Evolutionary conservation across 1,140 invertebrate genomes (phyloP), one percentile per base, ranked within the genome.

Genomic region (Adoxophyes honmai): DNA sequence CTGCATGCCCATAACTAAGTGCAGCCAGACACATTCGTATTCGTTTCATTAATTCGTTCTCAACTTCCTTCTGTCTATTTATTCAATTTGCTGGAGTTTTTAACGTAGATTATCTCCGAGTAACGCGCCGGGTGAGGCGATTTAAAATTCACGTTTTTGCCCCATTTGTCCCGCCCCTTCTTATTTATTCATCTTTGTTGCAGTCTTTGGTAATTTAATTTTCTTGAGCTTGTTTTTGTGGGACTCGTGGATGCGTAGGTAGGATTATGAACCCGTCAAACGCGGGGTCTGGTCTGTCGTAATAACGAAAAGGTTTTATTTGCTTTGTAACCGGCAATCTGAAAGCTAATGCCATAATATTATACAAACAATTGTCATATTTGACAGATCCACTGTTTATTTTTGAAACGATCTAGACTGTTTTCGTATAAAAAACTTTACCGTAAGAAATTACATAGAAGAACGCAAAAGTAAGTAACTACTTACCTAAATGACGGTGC

Each of bases 111-210:
- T 28, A 48, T 21, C 42, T 33, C 21, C 2, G 18, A 18, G 6
- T 28, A 28, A 28, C 6, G 21, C 21, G 2, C 21, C 21, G 21
- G 21, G 11, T n/a, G 18, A 48, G 42, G 42, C n/a, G 42, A 48
- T 33, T 48, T 48, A 48, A 44, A 44, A 48, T 48, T 16, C 42
- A 48, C 18, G 21, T 33, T 21, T 48, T 14, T 48, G 42, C 42
- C 5, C 18, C 16, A 48, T 1, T 6, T 28, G 21, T 48, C 1
- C 34, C 28, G 42, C 18, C 42, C 21, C 21, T 48, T 48, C 28
- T 48, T 48, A 48, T 11, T 48, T 48, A 48, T 48, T 48, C 42
- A 48, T 48, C 42, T 48, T 28, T 48, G 42, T 33, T 48, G 42
- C 42, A 48, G 42, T 18, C 42, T 18, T n/a, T 48, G 10, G 42